Conservation (phyloP, 2,113 vertebrate species). For the Heterotilapia buettikoferi region DNA sequence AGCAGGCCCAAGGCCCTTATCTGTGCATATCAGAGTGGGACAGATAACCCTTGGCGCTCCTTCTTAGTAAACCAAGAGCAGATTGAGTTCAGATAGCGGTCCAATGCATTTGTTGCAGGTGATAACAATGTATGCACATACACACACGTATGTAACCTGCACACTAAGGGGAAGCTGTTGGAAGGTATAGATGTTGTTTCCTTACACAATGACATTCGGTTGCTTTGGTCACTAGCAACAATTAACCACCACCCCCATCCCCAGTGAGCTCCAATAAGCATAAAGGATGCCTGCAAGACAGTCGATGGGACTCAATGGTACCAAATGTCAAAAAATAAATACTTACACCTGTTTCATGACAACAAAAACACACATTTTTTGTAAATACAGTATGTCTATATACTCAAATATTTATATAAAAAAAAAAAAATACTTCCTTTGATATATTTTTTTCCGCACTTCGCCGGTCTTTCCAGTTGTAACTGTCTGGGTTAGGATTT, state of each 20-base stretch:
- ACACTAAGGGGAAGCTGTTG: not conserved
- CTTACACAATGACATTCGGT: not conserved
- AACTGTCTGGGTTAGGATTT: not conserved
- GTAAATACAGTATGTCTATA: not conserved
- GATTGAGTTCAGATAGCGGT: conserved; percentile 69
- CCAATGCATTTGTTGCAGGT: conserved; percentile 56
- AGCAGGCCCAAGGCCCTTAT: conserved; percentile 71
- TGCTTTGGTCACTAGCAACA: conserved; percentile 4
- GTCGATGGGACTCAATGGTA: not conserved
- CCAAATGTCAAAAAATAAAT: not conserved
- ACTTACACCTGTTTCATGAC: not conserved
- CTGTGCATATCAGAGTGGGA: conserved; percentile 72
- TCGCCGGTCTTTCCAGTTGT: not conserved
- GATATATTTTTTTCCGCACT: accelerated
- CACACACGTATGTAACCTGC: not conserved
- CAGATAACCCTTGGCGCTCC: conserved; percentile 82
- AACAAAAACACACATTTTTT: not conserved
- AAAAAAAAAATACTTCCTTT: not conserved
- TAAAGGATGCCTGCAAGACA: not conserved
- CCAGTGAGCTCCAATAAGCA: not conserved
- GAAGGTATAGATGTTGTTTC: not conserved
- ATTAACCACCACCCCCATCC: not conserved
- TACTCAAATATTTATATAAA: not conserved
- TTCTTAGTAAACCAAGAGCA: conserved; percentile 66
- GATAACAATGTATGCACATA: conserved; percentile 54